phyloP scores from a whole-genome alignment of 1,140 invertebrate genomes.

The Drosophila nikananu region DNA sequence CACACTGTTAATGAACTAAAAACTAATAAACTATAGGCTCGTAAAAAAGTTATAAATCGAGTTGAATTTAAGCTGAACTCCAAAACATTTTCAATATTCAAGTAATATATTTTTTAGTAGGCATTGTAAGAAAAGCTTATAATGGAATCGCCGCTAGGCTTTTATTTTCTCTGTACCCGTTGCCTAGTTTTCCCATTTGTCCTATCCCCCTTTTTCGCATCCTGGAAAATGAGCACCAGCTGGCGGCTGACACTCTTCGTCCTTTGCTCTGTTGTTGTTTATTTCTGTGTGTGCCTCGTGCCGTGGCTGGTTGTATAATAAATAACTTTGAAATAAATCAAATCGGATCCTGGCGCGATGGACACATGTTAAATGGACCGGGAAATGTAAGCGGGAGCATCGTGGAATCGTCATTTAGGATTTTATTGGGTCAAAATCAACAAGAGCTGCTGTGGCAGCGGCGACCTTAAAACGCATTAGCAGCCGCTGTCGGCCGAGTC shows the following conservation, averaged over 20 bases:
- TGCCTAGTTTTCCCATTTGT: slow-evolving; percentile 1
- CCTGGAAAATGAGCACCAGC: slow-evolving; percentile 49
- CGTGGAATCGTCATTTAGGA: slow-evolving; percentile 11
- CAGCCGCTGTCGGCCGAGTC: slow-evolving; percentile 64
- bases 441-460: slow-evolving; percentile 8
- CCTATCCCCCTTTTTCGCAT: slow-evolving; percentile 32
- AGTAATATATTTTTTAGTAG: not conserved
- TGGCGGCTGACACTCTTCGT: slow-evolving; percentile 12
- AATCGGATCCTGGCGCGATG: slow-evolving; percentile 30
- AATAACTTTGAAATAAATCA: slow-evolving; percentile 72
- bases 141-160: not conserved
- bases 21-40: too few species aligned
- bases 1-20: too few species aligned
- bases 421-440: slow-evolving; percentile 75
- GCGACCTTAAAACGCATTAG: slow-evolving; percentile 83
- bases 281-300: slow-evolving; percentile 26
- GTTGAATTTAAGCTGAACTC: not conserved
- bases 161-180: slow-evolving; percentile 11
- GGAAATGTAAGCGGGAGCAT: slow-evolving; percentile 70
- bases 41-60: too few species aligned
- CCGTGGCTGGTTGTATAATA: slow-evolving; percentile 60
- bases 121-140: not conserved
- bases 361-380: slow-evolving; percentile 72
- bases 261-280: slow-evolving; percentile 24
- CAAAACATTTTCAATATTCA: not conserved